phyloP scores from a whole-genome alignment of 1,140 invertebrate genomes.

The Drosophila teissieri region DNA sequence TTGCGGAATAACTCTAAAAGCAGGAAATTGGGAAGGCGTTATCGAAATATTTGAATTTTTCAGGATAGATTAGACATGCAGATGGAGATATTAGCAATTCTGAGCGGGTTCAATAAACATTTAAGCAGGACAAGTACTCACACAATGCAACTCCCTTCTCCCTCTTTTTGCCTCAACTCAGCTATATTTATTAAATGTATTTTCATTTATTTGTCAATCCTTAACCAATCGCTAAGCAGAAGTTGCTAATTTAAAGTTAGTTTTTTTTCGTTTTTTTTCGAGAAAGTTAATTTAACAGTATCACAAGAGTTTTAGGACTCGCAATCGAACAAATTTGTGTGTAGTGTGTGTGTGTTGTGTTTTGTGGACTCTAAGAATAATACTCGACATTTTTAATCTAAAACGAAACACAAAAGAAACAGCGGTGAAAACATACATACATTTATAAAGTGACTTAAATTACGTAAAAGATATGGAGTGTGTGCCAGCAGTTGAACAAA shows the following conservation, averaged over 20 bases:
- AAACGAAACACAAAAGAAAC: slow-evolving; percentile 75
- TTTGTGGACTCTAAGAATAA: slow-evolving; percentile 58
- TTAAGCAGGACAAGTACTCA: slow-evolving; percentile 66
- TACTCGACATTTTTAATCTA: slow-evolving; percentile 79
- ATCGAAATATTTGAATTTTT: too few species aligned
- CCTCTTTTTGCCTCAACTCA: slow-evolving; percentile 65
- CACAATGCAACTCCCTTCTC: slow-evolving; percentile 63
- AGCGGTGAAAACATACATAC: slow-evolving; percentile 28
- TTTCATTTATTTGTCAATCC: slow-evolving; percentile 2
- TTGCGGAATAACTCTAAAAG: not conserved
- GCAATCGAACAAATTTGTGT: slow-evolving; percentile 7
- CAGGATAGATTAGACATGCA: slow-evolving; percentile 48
- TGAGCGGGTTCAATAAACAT: slow-evolving; percentile 1
- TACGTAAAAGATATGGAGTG: not conserved
- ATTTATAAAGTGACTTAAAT: slow-evolving; percentile 26
- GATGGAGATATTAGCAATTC: not conserved
- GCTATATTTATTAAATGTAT: slow-evolving; percentile 44
- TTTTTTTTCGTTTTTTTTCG: slow-evolving; percentile 8
- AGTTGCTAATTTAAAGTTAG: slow-evolving; percentile 13
- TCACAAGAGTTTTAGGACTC: slow-evolving; percentile 17
- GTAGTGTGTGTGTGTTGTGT: slow-evolving; percentile 21
- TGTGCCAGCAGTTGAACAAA: not conserved
- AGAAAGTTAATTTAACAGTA: slow-evolving; percentile 26
- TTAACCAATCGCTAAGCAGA: slow-evolving; percentile 29
- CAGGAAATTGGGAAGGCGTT: not conserved